A percentile compares a stretch with the other conserved stretches of the same genome.
Evolutionary conservation across 2,888 invertebrate species (phyloP).

Genomic region (Rhabditophanes sp.): DNA sequence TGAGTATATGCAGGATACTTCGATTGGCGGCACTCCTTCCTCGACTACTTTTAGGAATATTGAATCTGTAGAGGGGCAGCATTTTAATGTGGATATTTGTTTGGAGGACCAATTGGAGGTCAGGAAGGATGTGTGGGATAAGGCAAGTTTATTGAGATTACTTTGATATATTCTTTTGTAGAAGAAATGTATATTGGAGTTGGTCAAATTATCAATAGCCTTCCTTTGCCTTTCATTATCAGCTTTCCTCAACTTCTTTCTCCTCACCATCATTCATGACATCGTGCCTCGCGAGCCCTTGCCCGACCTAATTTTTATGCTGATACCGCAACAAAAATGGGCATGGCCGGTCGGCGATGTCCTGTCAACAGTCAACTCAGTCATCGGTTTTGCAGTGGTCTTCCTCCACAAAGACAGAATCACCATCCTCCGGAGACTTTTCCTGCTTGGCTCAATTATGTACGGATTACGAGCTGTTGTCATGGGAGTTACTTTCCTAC

Average conservation of each 20-base stretch:
- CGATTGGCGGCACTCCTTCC: too few species aligned
- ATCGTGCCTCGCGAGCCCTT: conserved; percentile 29
- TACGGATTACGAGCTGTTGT: conserved; percentile 30
- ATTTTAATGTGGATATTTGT: conserved; percentile 1
- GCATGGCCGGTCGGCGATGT: conserved; percentile 43
- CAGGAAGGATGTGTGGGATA: too few species aligned
- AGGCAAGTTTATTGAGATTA: background rate
- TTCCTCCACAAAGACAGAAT: conserved; percentile 33
- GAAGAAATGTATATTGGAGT: conserved; percentile 19
- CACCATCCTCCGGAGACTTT: conserved; percentile 33
- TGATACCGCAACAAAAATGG: conserved; percentile 41
- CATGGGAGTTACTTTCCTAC: conserved; percentile 35
- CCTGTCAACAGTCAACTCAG: conserved; percentile 33
- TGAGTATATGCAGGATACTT: background rate
- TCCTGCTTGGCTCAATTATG: conserved; percentile 36
- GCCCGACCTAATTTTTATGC: conserved; percentile 36
- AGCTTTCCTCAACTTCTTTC: conserved; percentile 40
- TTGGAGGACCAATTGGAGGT: too few species aligned
- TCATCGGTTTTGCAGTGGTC: conserved; percentile 35
- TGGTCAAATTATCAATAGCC: conserved; percentile 32
- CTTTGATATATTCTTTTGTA: conserved; percentile 2
- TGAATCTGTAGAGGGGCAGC: background rate
- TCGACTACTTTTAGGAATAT: background rate
- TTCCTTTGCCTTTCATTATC: conserved; percentile 33
- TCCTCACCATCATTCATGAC: conserved; percentile 41